Percentiles rank a stretch among this genome's conserved stretches.
Conservation (phyloP, 2,888 invertebrate species). For the Himalopsyche tibetana region DNA sequence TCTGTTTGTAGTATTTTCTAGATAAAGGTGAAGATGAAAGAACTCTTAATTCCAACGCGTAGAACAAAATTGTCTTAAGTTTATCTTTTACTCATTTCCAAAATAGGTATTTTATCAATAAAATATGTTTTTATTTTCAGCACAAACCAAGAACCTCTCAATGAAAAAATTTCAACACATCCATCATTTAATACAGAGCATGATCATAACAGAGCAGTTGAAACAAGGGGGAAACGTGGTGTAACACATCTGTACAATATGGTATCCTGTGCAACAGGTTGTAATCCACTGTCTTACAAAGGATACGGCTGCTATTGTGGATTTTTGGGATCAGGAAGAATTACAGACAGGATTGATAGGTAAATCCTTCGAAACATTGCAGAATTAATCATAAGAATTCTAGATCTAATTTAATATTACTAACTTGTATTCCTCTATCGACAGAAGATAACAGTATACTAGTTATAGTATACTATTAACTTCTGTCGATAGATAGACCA, state of each 20-base stretch:
- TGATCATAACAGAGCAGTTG: slow-evolving; percentile 65
- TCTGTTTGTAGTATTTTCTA: too few species aligned
- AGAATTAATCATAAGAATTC: not conserved
- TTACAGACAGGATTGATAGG: slow-evolving; percentile 90
- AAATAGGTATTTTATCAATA: not conserved
- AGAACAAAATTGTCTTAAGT: too few species aligned
- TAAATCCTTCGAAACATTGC: slow-evolving; percentile 68
- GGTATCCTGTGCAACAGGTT: slow-evolving; percentile 90
- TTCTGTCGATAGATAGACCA: too few species aligned
- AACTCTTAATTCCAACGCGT: too few species aligned
- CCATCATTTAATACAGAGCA: not conserved
- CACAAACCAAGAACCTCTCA: not conserved
- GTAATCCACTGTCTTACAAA: slow-evolving; percentile 88
- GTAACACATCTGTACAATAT: slow-evolving; percentile 90
- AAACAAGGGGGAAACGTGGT: slow-evolving; percentile 82
- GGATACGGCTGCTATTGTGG: slow-evolving; percentile 95
- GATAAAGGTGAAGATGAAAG: too few species aligned
- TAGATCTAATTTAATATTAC: not conserved
- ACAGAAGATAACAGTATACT: too few species aligned
- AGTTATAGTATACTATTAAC: too few species aligned
- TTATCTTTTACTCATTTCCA: too few species aligned
- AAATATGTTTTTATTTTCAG: not conserved
- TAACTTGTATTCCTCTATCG: not conserved
- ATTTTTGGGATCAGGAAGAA: slow-evolving; percentile 87
- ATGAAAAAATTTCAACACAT: slow-evolving; percentile 1